These are phyloP conservation scores for Drosophila ironensis DNA, from an alignment of 1,140 invertebrate genomes.

Conservation along the genomic window DNA sequence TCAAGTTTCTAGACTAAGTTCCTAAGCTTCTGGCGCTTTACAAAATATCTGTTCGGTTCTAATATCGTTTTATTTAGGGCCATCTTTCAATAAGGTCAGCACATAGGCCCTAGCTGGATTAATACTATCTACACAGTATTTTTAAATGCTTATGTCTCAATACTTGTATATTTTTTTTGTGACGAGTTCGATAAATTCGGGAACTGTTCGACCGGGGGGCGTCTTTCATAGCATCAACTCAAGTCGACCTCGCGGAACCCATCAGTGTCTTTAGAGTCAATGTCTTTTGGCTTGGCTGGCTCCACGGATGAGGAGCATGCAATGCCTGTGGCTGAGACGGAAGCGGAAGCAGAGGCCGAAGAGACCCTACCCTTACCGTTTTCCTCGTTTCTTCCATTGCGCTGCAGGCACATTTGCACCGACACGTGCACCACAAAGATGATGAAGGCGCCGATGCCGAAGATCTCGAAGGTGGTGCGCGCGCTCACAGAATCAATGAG, in stretches of 20 bases:
- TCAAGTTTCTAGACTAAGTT: not conserved
- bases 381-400: constrained; percentile 42
- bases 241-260: constrained; percentile 74
- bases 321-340: constrained; percentile 10
- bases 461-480: constrained; percentile 86
- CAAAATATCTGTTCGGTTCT: constrained; percentile 5
- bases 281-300: constrained; percentile 20
- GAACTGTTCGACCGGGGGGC: no score
- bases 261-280: constrained; percentile 35
- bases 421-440: constrained; percentile 85
- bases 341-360: constrained; percentile 14
- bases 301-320: constrained; percentile 21
- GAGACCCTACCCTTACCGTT: constrained; percentile 73
- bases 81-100: constrained; percentile 5
- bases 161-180: no score
- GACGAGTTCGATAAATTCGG: no score
- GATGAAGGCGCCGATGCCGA: constrained; percentile 86
- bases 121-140: not conserved
- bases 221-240: constrained; percentile 34
- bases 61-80: not conserved
- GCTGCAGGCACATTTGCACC: constrained; percentile 82
- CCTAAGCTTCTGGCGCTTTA: not conserved
- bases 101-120: not conserved
- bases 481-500: constrained; percentile 86
- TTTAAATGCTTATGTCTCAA: constrained; percentile 1